Percentiles rank a stretch among this genome's conserved stretches.
These are phyloP conservation scores for Eustalomyia histrio DNA, from an alignment of 2,888 invertebrate genomes.

Conservation along the genomic window DNA sequence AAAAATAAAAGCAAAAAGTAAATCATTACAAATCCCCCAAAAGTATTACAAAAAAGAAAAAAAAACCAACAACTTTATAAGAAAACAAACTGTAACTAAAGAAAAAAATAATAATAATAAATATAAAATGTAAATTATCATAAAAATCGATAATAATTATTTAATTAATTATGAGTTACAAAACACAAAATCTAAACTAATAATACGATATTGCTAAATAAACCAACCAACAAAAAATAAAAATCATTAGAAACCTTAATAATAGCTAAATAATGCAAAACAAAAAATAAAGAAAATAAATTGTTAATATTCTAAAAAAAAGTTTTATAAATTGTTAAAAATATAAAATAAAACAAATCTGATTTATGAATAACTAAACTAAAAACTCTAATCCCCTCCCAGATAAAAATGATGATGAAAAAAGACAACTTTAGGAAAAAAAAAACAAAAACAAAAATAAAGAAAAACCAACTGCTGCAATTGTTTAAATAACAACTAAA, in stretches of 20 bases:
- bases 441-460: slow-evolving; percentile 23
- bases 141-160: slow-evolving; percentile 58
- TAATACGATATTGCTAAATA: slow-evolving; percentile 56
- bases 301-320: slow-evolving; percentile 77
- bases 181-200: slow-evolving; percentile 48
- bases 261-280: slow-evolving; percentile 65
- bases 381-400: slow-evolving; percentile 43
- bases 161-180: slow-evolving; percentile 54
- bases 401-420: slow-evolving; percentile 17
- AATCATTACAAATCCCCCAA: slow-evolving; percentile 58
- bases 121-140: slow-evolving; percentile 51
- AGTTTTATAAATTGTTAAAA: slow-evolving; percentile 77
- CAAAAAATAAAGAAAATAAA: slow-evolving; percentile 67
- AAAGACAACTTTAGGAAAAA: slow-evolving; percentile 49
- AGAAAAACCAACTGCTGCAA: slow-evolving; percentile 49
- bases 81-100: slow-evolving; percentile 51
- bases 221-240: slow-evolving; percentile 25
- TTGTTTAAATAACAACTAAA: slow-evolving; percentile 46
- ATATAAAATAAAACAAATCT: slow-evolving; percentile 66
- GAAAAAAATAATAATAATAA: not conserved
- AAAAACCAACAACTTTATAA: slow-evolving; percentile 16
- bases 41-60: slow-evolving; percentile 53
- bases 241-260: slow-evolving; percentile 50
- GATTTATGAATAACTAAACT: slow-evolving; percentile 46
- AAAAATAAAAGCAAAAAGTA: slow-evolving; percentile 51